Percentiles rank a stretch among this genome's conserved stretches.
phyloP scores from a whole-genome alignment of 2,888 invertebrate genomes.

The Netelia melanura region DNA sequence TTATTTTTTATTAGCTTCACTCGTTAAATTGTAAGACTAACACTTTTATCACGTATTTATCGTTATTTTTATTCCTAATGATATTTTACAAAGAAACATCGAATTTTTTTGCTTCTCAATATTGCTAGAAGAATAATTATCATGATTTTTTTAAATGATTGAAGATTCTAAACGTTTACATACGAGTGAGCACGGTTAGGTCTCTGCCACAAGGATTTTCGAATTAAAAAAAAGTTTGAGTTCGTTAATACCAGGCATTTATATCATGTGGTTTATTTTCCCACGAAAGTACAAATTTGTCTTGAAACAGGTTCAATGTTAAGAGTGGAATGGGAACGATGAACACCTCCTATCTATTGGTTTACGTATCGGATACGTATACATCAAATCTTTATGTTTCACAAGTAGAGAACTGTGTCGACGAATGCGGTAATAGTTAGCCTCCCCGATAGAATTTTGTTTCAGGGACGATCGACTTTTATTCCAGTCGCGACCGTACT shows the following conservation, averaged over 20 bases:
- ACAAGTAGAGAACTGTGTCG: slow-evolving; percentile 50
- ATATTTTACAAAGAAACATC: too few species aligned
- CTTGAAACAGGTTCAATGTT: slow-evolving; percentile 30
- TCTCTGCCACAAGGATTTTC: too few species aligned
- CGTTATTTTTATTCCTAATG: too few species aligned
- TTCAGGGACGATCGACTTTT: slow-evolving; percentile 42
- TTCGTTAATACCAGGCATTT: not conserved
- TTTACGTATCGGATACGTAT: not conserved
- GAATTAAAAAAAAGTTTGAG: too few species aligned
- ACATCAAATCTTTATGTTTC: not conserved
- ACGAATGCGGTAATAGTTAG: not conserved
- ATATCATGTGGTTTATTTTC: slow-evolving; percentile 4
- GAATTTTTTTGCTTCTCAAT: too few species aligned
- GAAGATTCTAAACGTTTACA: too few species aligned
- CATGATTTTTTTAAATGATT: too few species aligned
- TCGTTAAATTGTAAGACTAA: too few species aligned
- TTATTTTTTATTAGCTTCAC: not conserved
- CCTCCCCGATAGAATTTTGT: slow-evolving; percentile 14
- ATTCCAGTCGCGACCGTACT: slow-evolving; percentile 7
- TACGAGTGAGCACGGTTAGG: too few species aligned
- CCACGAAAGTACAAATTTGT: slow-evolving; percentile 16
- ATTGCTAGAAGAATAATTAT: too few species aligned
- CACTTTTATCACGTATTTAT: too few species aligned
- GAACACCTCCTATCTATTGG: slow-evolving; percentile 7
- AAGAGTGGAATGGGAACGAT: slow-evolving; percentile 32